A percentile compares a stretch with the other conserved stretches of the same genome.
Evolutionary conservation across 2,888 invertebrate species (phyloP).

Genomic region (Parnassius glacialis): DNA sequence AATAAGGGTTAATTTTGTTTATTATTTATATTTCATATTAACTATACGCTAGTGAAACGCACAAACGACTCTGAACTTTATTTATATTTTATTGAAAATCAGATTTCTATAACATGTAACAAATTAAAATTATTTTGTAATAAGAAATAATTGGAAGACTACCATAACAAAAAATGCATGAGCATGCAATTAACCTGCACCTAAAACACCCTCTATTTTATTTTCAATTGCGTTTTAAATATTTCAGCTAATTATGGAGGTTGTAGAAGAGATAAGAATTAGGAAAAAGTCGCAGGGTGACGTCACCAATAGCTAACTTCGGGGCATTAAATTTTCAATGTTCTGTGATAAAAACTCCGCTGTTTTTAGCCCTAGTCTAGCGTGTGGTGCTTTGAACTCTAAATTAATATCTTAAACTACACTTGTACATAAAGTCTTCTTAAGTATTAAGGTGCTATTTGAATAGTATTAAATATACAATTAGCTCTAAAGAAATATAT

Average conservation of each 20-base stretch:
- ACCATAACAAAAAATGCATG: constrained; percentile 18
- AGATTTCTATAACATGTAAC: no score
- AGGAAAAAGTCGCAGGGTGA: constrained; percentile 74
- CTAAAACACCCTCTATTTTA: constrained; percentile 20
- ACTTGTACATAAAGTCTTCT: constrained; percentile 15
- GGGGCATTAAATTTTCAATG: constrained; percentile 22
- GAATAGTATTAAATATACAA: constrained; percentile 23
- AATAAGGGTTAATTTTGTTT: not conserved
- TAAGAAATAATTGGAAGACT: no score
- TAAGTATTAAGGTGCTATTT: constrained; percentile 24
- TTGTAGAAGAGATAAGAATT: constrained; percentile 79
- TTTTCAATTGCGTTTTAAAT: constrained; percentile 49
- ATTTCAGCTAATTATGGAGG: constrained; percentile 79
- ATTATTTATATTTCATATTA: not conserved
- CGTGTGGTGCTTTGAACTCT: constrained; percentile 15
- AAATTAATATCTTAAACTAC: not conserved
- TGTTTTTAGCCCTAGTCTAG: constrained; percentile 1
- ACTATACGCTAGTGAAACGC: not conserved
- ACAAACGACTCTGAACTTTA: not conserved
- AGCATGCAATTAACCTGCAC: constrained; percentile 22
- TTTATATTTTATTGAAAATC: not conserved
- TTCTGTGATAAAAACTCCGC: constrained; percentile 13
- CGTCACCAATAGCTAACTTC: constrained; percentile 45
- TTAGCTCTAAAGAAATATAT: not conserved
- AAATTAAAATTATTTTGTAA: no score